Percentiles rank a stretch among this genome's conserved stretches.
Conservation (phyloP, 2,797 vertebrate species). For the Myoxocephalus aenaeus region DNA sequence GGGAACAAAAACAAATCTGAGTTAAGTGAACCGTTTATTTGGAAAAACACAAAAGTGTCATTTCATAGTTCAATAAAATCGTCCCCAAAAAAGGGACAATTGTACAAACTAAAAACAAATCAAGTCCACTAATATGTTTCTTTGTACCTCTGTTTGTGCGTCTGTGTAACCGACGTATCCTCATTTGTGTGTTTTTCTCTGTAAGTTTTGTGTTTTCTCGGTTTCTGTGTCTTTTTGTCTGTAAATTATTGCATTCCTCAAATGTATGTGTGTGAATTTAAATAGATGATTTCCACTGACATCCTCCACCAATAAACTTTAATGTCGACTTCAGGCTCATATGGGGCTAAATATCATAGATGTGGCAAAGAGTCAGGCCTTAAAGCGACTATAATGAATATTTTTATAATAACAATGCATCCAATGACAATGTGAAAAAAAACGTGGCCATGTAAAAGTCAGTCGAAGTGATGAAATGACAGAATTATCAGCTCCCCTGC, state of each 20-base stretch:
- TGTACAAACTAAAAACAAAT: slow-evolving; percentile 14
- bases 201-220: not conserved
- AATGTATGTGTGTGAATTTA: not conserved
- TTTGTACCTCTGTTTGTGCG: not conserved
- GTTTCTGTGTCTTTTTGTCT: not conserved
- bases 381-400: no score
- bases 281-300: slow-evolving; percentile 12
- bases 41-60: slow-evolving; percentile 40
- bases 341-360: not conserved
- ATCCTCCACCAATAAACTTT: not conserved
- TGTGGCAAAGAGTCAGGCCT: not conserved
- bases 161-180: not conserved
- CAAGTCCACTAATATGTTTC: not conserved
- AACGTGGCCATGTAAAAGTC: no score
- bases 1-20: slow-evolving; percentile 43
- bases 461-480: no score
- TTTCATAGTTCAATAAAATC: slow-evolving; percentile 56
- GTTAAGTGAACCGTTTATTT: slow-evolving; percentile 44
- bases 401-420: no score
- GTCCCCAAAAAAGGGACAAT: slow-evolving; percentile 11
- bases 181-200: not conserved
- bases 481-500: no score
- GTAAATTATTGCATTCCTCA: not conserved
- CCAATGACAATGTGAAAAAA: no score
- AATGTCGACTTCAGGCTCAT: not conserved